Conservation (phyloP, 2,888 invertebrate species). For the Synergus itoensis region DNA sequence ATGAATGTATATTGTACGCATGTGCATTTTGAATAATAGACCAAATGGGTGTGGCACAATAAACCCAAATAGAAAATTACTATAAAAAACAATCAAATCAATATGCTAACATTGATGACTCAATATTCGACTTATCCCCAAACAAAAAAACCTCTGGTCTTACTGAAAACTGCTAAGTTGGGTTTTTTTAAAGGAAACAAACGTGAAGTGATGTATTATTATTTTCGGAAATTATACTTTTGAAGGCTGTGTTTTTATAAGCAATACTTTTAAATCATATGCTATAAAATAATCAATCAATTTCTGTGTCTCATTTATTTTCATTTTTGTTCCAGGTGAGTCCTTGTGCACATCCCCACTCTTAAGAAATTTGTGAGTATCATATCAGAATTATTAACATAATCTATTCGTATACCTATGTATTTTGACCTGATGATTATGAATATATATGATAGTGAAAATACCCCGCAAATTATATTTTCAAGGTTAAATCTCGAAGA, state of each 20-base stretch:
- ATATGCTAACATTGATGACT: too few relatives aligned
- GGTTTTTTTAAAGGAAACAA: background rate
- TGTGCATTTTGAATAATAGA: background rate
- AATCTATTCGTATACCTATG: background rate
- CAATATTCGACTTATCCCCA: background rate
- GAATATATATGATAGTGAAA: too few relatives aligned
- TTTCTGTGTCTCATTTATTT: background rate
- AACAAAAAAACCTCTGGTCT: background rate
- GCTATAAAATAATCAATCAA: background rate
- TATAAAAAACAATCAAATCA: too few relatives aligned
- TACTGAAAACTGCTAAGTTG: background rate
- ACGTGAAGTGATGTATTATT: conserved; percentile 3
- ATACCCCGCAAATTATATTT: too few relatives aligned
- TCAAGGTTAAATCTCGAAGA: too few relatives aligned
- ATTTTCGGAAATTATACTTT: background rate
- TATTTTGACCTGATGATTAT: too few relatives aligned
- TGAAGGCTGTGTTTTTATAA: background rate
- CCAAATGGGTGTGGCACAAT: background rate
- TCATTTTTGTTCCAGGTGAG: conserved; percentile 14
- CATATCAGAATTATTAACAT: background rate
- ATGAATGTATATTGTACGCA: background rate
- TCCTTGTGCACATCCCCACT: background rate
- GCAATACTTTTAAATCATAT: background rate
- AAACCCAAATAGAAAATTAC: background rate
- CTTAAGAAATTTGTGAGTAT: background rate